Evolutionary conservation across 2,113 vertebrate species (phyloP).

Genomic region (Centropus bengalensis): DNA sequence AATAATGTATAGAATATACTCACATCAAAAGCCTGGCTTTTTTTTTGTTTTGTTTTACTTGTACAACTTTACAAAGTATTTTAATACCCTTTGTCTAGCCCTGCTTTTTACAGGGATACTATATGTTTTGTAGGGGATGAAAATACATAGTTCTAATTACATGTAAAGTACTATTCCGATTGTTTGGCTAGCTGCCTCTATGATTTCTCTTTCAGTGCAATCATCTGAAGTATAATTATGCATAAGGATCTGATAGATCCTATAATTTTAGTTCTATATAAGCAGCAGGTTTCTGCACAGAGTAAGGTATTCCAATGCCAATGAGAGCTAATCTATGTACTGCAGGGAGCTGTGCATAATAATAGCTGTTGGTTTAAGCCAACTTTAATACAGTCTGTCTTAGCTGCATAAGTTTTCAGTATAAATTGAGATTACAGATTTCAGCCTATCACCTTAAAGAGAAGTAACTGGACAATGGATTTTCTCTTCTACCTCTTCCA

Average conservation of each 20-base stretch:
- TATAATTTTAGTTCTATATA: neutral
- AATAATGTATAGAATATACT: neutral
- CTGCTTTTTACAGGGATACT: neutral
- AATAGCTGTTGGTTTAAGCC: neutral
- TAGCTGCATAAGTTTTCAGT: neutral
- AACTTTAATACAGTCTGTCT: neutral
- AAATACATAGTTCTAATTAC: neutral
- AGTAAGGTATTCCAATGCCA: neutral
- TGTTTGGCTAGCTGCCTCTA: neutral
- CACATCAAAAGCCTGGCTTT: neutral
- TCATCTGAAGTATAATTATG: neutral
- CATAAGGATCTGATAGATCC: neutral
- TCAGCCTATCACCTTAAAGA: neutral
- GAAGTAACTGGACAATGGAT: neutral
- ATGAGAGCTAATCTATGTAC: neutral
- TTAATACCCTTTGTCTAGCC: neutral
- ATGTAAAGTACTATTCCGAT: neutral
- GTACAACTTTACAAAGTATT: neutral
- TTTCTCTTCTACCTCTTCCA: neutral
- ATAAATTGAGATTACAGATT: neutral
- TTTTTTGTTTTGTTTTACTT: neutral
- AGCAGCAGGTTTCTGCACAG: neutral
- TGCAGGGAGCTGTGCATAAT: neutral
- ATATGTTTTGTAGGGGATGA: neutral
- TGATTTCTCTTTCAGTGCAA: neutral